Evolutionary conservation across 2,113 vertebrate genomes (phyloP).

Genomic region (Progne subis): DNA sequence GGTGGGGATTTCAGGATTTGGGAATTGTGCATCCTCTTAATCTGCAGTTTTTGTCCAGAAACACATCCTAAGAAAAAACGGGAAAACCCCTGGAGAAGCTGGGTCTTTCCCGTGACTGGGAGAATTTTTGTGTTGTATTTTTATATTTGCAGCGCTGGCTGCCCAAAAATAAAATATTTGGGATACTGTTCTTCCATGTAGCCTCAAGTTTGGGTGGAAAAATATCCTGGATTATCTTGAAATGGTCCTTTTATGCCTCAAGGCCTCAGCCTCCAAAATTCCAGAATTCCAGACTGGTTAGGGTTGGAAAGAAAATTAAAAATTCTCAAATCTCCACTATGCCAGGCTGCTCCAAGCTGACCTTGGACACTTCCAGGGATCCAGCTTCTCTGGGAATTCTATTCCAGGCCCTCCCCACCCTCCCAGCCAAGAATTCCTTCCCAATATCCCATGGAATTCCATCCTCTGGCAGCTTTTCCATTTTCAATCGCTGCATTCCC

Average conservation of each 20-base stretch:
- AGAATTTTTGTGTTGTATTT: neutral
- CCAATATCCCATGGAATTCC: neutral
- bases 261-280: neutral
- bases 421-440: neutral
- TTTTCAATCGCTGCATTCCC: neutral
- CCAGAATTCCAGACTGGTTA: neutral
- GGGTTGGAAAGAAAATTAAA: neutral
- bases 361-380: neutral
- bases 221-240: neutral
- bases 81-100: neutral
- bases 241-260: neutral
- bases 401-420: neutral
- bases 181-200: neutral
- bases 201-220: neutral
- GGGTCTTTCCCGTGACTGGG: neutral
- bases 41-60: neutral
- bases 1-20: neutral
- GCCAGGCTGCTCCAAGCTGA: neutral
- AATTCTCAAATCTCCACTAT: fast-evolving
- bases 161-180: neutral
- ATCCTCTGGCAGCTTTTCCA: neutral
- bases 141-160: neutral
- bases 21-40: neutral
- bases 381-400: neutral
- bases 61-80: fast-evolving